Conservation (phyloP, 2,113 vertebrate species). For the Carlito syrichta region DNA sequence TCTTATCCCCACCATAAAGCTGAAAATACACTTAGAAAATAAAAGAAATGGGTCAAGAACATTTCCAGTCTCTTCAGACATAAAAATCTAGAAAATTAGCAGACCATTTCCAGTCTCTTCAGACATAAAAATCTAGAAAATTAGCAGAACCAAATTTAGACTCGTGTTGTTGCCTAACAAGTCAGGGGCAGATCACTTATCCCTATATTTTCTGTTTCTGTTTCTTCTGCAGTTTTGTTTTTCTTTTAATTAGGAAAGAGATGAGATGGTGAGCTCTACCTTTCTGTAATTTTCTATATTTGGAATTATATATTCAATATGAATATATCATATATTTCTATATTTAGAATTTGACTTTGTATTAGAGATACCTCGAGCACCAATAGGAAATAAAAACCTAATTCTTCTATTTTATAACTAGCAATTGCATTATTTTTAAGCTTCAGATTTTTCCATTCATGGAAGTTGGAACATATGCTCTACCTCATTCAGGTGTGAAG, state of each 20-base stretch:
- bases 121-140: neutral
- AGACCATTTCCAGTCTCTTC: no score
- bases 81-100: neutral
- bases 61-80: neutral
- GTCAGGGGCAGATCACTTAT: neutral
- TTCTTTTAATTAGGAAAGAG: neutral
- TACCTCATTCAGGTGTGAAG: neutral
- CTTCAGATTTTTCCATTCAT: neutral
- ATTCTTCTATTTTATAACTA: neutral
- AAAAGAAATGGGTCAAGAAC: neutral
- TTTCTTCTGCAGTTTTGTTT: neutral
- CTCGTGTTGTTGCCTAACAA: neutral
- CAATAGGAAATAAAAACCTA: neutral
- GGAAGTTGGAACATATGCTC: fast-evolving
- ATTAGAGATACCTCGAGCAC: neutral
- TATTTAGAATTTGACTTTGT: neutral
- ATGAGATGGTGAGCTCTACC: neutral
- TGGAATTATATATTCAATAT: neutral
- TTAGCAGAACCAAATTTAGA: neutral
- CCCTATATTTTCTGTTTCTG: neutral
- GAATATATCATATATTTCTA: neutral
- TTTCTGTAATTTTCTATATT: neutral
- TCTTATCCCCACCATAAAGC: neutral
- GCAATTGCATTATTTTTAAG: neutral
- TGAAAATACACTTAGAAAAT: neutral